These are phyloP conservation scores for Drosophila siamana DNA, from an alignment of 2,888 invertebrate species.

Conservation along the genomic window DNA sequence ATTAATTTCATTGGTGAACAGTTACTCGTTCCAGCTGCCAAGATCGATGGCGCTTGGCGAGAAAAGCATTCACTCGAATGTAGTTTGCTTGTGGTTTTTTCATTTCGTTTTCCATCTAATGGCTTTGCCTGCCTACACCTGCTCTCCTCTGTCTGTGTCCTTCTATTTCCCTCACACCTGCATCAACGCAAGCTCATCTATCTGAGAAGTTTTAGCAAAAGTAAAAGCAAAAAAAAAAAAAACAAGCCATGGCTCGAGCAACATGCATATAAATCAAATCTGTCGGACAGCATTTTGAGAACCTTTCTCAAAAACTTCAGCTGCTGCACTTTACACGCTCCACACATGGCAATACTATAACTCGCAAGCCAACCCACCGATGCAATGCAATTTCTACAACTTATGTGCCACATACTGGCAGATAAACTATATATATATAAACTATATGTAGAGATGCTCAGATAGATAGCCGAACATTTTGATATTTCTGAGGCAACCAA, in stretches of 20 bases:
- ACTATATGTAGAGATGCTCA: constrained; percentile 29
- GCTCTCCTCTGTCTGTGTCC: too few relatives aligned
- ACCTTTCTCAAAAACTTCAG: constrained; percentile 60
- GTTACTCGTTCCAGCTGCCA: constrained; percentile 17
- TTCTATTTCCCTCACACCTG: too few relatives aligned
- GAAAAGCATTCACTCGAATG: too few relatives aligned
- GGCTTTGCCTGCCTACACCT: constrained; percentile 36
- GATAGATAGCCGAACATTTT: constrained; percentile 56
- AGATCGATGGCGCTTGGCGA: constrained; percentile 35
- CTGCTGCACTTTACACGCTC: constrained; percentile 44
- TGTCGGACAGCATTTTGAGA: constrained; percentile 59
- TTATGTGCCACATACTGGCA: too few relatives aligned
- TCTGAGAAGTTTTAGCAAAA: too few relatives aligned
- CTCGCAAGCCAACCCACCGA: too few relatives aligned
- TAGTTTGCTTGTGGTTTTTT: constrained; percentile 30
- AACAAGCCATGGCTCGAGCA: too few relatives aligned
- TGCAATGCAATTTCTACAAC: constrained; percentile 7
- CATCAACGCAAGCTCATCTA: too few relatives aligned
- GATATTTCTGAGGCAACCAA: constrained; percentile 65
- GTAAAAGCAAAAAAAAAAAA: too few relatives aligned
- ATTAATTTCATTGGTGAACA: constrained; percentile 21
- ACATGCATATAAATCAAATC: constrained; percentile 67
- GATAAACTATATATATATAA: constrained; percentile 12
- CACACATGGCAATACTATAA: constrained; percentile 46
- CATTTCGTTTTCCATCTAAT: constrained; percentile 25